Evolutionary conservation across 2,888 invertebrate species (phyloP).

Genomic region (Melitaea athalia): DNA sequence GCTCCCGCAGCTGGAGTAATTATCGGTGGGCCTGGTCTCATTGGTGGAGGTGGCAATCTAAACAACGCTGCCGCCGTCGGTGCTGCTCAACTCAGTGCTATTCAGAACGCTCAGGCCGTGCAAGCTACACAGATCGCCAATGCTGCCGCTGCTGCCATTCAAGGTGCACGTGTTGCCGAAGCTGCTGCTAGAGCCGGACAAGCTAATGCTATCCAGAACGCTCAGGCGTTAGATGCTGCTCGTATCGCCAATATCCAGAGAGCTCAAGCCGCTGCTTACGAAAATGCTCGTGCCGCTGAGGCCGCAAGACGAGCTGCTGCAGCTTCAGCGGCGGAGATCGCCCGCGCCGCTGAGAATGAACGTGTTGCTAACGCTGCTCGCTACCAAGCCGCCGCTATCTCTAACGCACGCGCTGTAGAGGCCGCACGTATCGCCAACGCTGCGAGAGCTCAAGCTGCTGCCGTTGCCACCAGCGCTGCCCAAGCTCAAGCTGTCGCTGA

Average conservation of each 20-base stretch:
- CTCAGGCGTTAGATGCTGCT: constrained; percentile 70
- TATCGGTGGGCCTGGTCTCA: constrained; percentile 30
- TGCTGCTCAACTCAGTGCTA: constrained; percentile 73
- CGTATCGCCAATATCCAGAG: constrained; percentile 72
- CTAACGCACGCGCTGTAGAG: constrained; percentile 71
- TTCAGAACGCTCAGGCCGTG: constrained; percentile 75
- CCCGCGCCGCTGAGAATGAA: constrained; percentile 63
- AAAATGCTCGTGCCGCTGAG: constrained; percentile 71
- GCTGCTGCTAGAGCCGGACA: constrained; percentile 71
- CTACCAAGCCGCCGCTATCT: constrained; percentile 70
- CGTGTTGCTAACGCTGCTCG: constrained; percentile 72
- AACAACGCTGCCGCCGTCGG: constrained; percentile 72
- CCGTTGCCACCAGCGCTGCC: constrained; percentile 63
- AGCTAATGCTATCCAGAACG: constrained; percentile 70
- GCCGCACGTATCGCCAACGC: constrained; percentile 73
- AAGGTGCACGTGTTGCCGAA: constrained; percentile 71
- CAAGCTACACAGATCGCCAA: constrained; percentile 72
- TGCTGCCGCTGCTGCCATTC: constrained; percentile 73
- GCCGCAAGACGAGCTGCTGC: constrained; percentile 70
- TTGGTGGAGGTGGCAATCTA: constrained; percentile 55
- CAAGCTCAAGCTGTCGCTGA: constrained; percentile 69
- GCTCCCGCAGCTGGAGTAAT: constrained; percentile 42
- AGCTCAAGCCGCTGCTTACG: constrained; percentile 74
- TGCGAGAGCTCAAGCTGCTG: constrained; percentile 61
- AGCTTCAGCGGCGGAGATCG: constrained; percentile 58